Percentiles rank a stretch among this genome's conserved stretches.
Conservation (phyloP, 2,797 vertebrate genomes). For the Poeciliopsis presidionis region DNA sequence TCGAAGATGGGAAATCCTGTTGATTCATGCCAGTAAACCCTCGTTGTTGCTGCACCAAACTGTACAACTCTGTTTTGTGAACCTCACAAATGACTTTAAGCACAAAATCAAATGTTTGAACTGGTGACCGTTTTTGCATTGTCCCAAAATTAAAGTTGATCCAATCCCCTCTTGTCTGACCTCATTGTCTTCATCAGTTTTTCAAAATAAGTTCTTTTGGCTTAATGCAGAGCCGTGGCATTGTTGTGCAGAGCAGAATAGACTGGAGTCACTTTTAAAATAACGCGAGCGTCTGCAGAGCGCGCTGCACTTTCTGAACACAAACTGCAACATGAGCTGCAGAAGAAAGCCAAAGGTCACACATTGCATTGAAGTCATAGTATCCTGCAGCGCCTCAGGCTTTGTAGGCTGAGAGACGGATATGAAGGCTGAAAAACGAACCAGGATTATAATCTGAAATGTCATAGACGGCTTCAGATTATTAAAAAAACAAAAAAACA, state of each 20-base stretch:
- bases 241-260: constrained; percentile 26
- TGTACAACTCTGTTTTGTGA: constrained; percentile 20
- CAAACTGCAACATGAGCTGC: constrained; percentile 62
- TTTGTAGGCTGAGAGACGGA: constrained; percentile 51
- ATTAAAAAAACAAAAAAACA: not conserved
- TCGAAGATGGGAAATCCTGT: constrained; percentile 32
- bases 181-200: constrained; percentile 9
- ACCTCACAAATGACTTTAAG: constrained; percentile 31
- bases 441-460: constrained; percentile 7
- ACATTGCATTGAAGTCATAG: constrained; percentile 79
- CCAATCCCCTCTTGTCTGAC: constrained; percentile 19
- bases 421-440: constrained; percentile 30
- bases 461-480: constrained; percentile 25
- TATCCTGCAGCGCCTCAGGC: constrained; percentile 45
- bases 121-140: constrained; percentile 59
- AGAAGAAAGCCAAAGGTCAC: constrained; percentile 77
- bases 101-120: constrained; percentile 56
- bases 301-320: constrained; percentile 37
- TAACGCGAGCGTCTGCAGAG: constrained; percentile 44
- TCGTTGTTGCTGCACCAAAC: constrained; percentile 30
- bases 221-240: constrained; percentile 29
- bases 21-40: constrained; percentile 5
- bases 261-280: constrained; percentile 38
- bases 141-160: constrained; percentile 62
- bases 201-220: constrained; percentile 5